Evolutionary conservation across 2,888 invertebrate species (phyloP).

Genomic region (Amblyjoppa proteus): DNA sequence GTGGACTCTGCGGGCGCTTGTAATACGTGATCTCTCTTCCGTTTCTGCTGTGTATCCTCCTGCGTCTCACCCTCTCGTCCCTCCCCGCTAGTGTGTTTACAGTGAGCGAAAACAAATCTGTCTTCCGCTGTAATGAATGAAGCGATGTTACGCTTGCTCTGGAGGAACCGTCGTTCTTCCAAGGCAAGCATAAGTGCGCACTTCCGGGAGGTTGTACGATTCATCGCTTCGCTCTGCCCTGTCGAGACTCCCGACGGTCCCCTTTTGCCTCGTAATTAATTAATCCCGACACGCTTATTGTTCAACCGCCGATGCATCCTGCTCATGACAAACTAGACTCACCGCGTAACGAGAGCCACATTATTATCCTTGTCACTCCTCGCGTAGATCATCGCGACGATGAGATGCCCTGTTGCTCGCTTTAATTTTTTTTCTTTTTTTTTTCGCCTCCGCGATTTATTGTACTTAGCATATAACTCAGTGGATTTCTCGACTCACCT

Average conservation of each 20-base stretch:
- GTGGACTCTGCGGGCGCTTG: constrained; percentile 63
- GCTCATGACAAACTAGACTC: constrained; percentile 64
- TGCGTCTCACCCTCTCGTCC: constrained; percentile 72
- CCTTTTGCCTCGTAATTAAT: constrained; percentile 77
- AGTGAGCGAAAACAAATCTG: constrained; percentile 81
- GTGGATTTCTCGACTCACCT: constrained; percentile 75
- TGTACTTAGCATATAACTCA: constrained; percentile 44
- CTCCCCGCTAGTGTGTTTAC: constrained; percentile 31
- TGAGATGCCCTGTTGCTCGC: constrained; percentile 27
- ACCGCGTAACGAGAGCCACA: constrained; percentile 57
- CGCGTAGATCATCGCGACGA: constrained; percentile 49
- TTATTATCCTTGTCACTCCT: constrained; percentile 60
- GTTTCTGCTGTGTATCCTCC: constrained; percentile 48
- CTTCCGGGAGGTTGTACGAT: constrained; percentile 48
- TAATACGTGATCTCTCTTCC: constrained; percentile 56
- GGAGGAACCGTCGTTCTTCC: constrained; percentile 21
- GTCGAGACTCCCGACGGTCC: constrained; percentile 33
- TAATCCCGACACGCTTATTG: constrained; percentile 73
- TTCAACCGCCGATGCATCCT: constrained; percentile 50
- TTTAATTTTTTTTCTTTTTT: constrained; percentile 18
- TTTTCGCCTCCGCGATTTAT: not conserved
- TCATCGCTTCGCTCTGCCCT: constrained; percentile 59
- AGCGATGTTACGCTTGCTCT: constrained; percentile 73
- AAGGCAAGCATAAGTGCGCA: constrained; percentile 29
- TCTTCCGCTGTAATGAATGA: constrained; percentile 81